phyloP scores from a whole-genome alignment of 2,113 vertebrate species.

The Kryptolebias marmoratus region DNA sequence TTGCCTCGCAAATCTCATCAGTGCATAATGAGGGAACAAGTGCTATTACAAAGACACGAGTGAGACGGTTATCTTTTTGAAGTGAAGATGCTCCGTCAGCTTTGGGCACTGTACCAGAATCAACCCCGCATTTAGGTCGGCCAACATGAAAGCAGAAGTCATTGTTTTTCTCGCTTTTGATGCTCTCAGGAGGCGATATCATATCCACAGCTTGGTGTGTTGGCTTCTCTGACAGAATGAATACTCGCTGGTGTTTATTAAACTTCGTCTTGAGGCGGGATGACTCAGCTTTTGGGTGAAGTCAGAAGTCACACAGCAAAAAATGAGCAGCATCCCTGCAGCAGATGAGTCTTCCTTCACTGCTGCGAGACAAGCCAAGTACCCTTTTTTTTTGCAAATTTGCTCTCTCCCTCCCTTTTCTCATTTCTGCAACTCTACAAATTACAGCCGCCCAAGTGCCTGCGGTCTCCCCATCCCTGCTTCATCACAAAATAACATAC shows the following conservation, averaged over 20 bases:
- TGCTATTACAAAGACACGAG: slow-evolving; percentile 44
- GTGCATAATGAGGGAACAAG: slow-evolving; percentile 56
- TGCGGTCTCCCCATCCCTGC: neutral
- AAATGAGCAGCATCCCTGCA: slow-evolving; percentile 10
- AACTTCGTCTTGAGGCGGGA: neutral
- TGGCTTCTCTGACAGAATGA: neutral
- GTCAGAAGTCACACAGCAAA: neutral
- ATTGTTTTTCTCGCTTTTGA: neutral
- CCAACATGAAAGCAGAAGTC: neutral
- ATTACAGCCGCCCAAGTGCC: neutral
- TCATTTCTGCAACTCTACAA: slow-evolving; percentile 23
- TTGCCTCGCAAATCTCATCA: slow-evolving; percentile 64
- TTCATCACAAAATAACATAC: slow-evolving; percentile 6
- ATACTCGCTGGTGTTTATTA: neutral
- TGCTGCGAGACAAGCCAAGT: slow-evolving; percentile 8
- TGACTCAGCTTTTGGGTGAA: slow-evolving; percentile 13
- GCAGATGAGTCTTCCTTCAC: neutral
- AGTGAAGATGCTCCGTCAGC: slow-evolving; percentile 7
- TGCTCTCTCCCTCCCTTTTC: neutral
- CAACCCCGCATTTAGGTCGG: slow-evolving; percentile 17
- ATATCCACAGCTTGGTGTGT: neutral
- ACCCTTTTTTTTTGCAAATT: neutral
- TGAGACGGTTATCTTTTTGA: slow-evolving; percentile 26
- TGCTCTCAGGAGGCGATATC: neutral
- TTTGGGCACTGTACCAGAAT: slow-evolving; percentile 14